phyloP scores from a whole-genome alignment of 2,797 vertebrate genomes.

The Sebastiscus tertius region DNA sequence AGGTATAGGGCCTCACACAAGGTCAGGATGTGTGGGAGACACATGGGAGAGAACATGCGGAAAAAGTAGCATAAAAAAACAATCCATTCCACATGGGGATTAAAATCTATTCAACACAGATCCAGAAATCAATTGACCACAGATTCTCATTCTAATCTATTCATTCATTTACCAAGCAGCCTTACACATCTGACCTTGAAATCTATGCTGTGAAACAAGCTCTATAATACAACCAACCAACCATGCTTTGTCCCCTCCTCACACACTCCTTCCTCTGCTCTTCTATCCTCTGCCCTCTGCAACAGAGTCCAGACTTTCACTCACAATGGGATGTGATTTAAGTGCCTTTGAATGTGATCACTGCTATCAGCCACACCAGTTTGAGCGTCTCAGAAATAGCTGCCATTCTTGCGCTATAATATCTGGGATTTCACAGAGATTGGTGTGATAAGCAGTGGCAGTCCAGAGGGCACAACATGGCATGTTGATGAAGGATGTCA shows the following conservation, averaged over 20 bases:
- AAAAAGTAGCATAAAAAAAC: not conserved
- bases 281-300: not conserved
- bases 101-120: conserved; percentile 13
- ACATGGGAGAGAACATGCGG: not conserved
- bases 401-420: conserved; percentile 9
- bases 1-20: conserved; percentile 4
- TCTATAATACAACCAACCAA: not conserved
- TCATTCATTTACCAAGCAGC: conserved; percentile 12
- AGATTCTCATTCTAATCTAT: conserved; percentile 6
- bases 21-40: conserved; percentile 15
- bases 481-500: conserved; percentile 29
- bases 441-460: conserved; percentile 36
- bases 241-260: not conserved
- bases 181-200: conserved; percentile 23
- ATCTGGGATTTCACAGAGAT: conserved; percentile 32
- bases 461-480: conserved; percentile 34
- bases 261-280: not conserved
- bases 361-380: not conserved
- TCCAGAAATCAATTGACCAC: conserved; percentile 21
- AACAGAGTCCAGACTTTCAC: not conserved
- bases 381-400: conserved; percentile 6
- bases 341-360: conserved; percentile 9
- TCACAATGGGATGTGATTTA: not conserved
- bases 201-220: not conserved
- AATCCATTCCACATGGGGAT: not conserved